Evolutionary conservation across 2,888 invertebrate species (phyloP).

Genomic region (Agrotis puta): DNA sequence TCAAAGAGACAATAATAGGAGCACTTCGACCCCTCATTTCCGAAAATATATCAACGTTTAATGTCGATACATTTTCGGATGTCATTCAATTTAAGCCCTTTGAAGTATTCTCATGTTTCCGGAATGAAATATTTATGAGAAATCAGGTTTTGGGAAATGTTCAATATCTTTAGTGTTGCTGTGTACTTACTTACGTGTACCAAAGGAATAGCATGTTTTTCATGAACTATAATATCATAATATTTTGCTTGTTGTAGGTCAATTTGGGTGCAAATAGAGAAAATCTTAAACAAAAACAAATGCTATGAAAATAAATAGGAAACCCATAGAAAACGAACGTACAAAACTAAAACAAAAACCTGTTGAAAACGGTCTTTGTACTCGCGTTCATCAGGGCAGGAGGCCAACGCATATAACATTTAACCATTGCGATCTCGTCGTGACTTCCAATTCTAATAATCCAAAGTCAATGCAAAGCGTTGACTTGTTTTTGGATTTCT

Average conservation of each 20-base stretch:
- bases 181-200: background rate
- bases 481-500: no score
- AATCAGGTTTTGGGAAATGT: background rate
- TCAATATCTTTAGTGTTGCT: background rate
- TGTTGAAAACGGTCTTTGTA: no score
- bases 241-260: background rate
- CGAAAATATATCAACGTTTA: conserved; percentile 6
- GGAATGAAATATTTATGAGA: conserved; percentile 21
- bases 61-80: conserved; percentile 4
- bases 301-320: no score
- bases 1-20: background rate
- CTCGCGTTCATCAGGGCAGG: no score
- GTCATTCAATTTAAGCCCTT: conserved; percentile 17
- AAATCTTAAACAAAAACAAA: no score
- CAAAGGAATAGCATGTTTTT: background rate
- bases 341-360: no score
- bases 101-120: conserved; percentile 24
- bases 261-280: no score
- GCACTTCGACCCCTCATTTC: conserved; percentile 1
- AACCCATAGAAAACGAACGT: no score
- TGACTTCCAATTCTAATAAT: no score
- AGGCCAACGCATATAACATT: no score
- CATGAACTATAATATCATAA: background rate
- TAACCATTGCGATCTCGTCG: no score
- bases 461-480: no score